Percentiles rank a stretch among this genome's conserved stretches.
phyloP scores from a whole-genome alignment of 2,888 invertebrate genomes.

The Yponomeuta evonymella region DNA sequence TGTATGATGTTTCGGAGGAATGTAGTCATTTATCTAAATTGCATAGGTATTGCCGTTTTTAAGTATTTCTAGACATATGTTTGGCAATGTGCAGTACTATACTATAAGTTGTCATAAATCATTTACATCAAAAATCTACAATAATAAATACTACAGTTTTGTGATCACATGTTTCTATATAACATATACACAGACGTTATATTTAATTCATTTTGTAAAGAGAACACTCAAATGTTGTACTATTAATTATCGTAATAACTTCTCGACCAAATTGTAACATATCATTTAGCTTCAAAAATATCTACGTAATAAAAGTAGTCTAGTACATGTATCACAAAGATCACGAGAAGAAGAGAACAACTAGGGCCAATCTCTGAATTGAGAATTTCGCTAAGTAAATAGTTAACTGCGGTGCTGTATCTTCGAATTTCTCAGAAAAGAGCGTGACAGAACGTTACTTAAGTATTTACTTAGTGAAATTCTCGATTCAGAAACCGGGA shows the following conservation, averaged over 20 bases:
- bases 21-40: too few species aligned
- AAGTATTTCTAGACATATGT: too few species aligned
- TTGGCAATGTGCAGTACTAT: too few species aligned
- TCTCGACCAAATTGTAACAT: background rate
- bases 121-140: background rate
- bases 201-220: background rate
- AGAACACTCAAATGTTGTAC: constrained; percentile 6
- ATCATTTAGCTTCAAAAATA: background rate
- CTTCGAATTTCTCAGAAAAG: too few species aligned
- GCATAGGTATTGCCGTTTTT: too few species aligned
- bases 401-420: too few species aligned
- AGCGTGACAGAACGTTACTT: too few species aligned
- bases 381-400: too few species aligned
- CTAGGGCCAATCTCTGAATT: too few species aligned
- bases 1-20: too few species aligned
- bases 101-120: background rate
- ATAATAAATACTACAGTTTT: background rate
- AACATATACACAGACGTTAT: background rate
- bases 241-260: background rate
- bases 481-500: too few species aligned
- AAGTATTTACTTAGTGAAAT: too few species aligned
- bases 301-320: background rate
- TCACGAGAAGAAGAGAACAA: background rate
- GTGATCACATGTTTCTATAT: background rate
- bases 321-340: background rate